phyloP scores from a whole-genome alignment of 2,888 invertebrate genomes.

The Eupeodes latifasciatus region DNA sequence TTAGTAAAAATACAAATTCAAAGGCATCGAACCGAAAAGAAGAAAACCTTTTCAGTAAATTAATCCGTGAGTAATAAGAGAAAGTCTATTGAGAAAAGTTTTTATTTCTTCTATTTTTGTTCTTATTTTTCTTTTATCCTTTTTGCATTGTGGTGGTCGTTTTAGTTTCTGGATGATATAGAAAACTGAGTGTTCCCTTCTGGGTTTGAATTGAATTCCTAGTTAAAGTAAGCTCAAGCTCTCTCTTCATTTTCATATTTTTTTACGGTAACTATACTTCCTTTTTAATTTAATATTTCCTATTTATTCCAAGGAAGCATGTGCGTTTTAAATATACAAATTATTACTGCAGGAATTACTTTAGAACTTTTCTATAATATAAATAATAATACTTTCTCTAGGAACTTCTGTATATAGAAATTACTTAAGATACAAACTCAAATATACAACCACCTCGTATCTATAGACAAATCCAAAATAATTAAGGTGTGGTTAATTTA shows the following conservation, averaged over 20 bases:
- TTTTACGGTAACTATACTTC: neutral
- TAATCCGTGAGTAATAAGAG: conserved; percentile 1
- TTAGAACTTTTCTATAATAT: neutral
- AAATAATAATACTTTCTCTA: neutral
- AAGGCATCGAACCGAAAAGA: conserved; percentile 19
- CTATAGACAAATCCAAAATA: neutral
- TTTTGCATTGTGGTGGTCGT: neutral
- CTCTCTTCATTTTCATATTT: neutral
- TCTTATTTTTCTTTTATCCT: neutral
- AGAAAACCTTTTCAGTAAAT: conserved; percentile 27
- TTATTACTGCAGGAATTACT: conserved; percentile 25
- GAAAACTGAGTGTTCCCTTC: neutral
- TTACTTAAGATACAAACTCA: neutral
- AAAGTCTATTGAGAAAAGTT: conserved; percentile 29
- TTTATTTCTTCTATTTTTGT: neutral
- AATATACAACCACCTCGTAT: neutral
- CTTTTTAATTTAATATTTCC: neutral
- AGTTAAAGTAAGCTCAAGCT: neutral
- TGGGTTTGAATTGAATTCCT: neutral
- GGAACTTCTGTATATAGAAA: neutral
- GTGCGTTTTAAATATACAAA: conserved; percentile 60
- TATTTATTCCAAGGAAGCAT: conserved; percentile 2
- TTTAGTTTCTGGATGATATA: neutral
- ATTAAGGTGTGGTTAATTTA: neutral
- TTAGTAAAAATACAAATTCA: neutral